phyloP scores from a whole-genome alignment of 2,113 vertebrate species.

The Empidonax alnorum region DNA sequence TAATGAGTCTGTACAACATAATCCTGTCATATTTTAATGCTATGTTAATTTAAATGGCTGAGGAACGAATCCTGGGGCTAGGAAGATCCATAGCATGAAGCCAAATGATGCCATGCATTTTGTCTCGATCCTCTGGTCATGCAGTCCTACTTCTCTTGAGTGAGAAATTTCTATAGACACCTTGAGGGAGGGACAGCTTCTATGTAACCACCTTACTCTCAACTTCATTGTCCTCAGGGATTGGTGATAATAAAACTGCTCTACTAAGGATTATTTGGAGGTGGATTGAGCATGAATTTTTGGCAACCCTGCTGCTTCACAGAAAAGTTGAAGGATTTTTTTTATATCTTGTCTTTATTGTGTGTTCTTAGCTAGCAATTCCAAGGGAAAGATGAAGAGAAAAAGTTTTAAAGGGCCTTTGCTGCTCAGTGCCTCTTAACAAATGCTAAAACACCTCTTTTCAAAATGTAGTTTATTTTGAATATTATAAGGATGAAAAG shows the following conservation, averaged over 20 bases:
- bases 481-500: background rate
- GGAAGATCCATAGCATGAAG: background rate
- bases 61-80: conserved; percentile 41
- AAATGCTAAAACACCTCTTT: background rate
- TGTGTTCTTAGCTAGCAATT: conserved; percentile 6
- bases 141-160: background rate
- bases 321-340: background rate
- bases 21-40: conserved; percentile 45
- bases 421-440: background rate
- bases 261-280: background rate
- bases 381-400: background rate
- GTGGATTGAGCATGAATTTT: conserved; percentile 4
- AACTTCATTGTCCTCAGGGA: background rate
- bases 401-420: background rate
- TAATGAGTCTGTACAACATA: conserved; percentile 30
- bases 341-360: conserved; percentile 14
- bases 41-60: conserved; percentile 34
- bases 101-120: conserved; percentile 28
- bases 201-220: background rate
- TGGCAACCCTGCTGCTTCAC: background rate
- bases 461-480: background rate
- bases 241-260: background rate
- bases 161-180: background rate
- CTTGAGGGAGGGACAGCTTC: background rate
- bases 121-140: background rate